Conservation (phyloP, 2,888 invertebrate species). For the Coleophora flavipennella region DNA sequence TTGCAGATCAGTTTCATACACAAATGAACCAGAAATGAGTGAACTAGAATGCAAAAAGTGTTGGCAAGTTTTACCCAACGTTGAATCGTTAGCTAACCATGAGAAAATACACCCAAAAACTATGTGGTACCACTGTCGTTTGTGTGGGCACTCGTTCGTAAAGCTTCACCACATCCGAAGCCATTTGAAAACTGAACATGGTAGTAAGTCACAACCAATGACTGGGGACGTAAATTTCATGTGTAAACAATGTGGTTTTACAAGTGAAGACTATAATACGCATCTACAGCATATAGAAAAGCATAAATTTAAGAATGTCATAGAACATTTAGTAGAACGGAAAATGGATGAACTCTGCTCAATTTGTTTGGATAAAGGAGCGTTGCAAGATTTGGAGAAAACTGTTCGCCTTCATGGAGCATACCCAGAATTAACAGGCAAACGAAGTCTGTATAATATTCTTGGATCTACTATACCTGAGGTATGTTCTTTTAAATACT, state of each 20-base stretch:
- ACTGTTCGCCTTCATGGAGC: conserved; percentile 46
- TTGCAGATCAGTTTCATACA: conserved; percentile 21
- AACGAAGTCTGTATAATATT: conserved; percentile 36
- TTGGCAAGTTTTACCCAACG: conserved; percentile 41
- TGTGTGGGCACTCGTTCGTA: conserved; percentile 51
- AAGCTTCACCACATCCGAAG: conserved; percentile 36
- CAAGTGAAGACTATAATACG: conserved; percentile 23
- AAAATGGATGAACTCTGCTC: conserved; percentile 43
- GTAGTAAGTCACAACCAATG: conserved; percentile 6
- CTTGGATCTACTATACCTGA: conserved; percentile 43
- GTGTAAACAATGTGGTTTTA: conserved; percentile 38
- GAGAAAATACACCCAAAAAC: conserved; percentile 45
- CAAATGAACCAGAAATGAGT: conserved; percentile 22
- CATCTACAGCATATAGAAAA: conserved; percentile 56
- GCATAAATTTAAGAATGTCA: conserved; percentile 46
- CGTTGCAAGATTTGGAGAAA: conserved; percentile 34
- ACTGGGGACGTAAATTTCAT: conserved; percentile 22
- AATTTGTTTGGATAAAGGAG: conserved; percentile 35
- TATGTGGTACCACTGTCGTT: conserved; percentile 55
- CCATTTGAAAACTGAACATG: conserved; percentile 32
- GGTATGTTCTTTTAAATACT: conserved; percentile 22
- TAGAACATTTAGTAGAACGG: conserved; percentile 39
- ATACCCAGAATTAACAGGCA: conserved; percentile 44
- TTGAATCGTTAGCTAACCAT: conserved; percentile 43
- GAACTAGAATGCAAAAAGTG: conserved; percentile 52